A percentile compares a stretch with the other conserved stretches of the same genome.
Conservation (phyloP, 1,140 invertebrate genomes). For the Drosophila ercepeae region DNA sequence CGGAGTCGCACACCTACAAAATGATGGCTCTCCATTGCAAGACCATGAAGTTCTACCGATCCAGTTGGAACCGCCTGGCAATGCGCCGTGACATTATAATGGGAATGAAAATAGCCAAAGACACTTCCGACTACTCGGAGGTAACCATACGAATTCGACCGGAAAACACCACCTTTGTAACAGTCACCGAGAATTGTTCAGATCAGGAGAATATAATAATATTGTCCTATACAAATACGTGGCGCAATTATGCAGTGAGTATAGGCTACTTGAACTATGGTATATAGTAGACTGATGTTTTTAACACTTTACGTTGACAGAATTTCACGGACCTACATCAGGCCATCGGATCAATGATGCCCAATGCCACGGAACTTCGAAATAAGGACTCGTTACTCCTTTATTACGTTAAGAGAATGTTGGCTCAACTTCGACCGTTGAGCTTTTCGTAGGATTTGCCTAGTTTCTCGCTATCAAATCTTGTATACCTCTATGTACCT, state of each 20-base stretch:
- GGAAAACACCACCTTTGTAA: conserved; percentile 63
- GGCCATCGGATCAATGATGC: conserved; percentile 59
- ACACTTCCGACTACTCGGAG: conserved; percentile 32
- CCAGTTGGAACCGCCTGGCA: conserved; percentile 71
- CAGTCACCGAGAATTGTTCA: conserved; percentile 67
- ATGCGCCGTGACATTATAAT: conserved; percentile 61
- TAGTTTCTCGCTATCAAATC: neutral
- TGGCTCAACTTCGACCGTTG: conserved; percentile 54
- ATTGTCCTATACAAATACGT: conserved; percentile 58
- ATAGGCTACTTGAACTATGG: neutral
- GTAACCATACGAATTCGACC: conserved; percentile 56
- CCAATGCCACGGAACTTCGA: conserved; percentile 48
- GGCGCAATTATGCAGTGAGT: conserved; percentile 71
- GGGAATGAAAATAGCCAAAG: conserved; percentile 60
- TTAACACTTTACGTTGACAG: conserved; percentile 24
- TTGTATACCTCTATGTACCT: neutral
- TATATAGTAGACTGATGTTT: too few species aligned
- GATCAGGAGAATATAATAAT: conserved; percentile 59
- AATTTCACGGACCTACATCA: conserved; percentile 69
- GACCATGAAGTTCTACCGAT: conserved; percentile 65
- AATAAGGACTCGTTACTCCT: conserved; percentile 64
- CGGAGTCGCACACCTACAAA: conserved; percentile 64
- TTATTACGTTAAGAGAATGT: conserved; percentile 48
- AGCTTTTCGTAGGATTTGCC: conserved; percentile 57
- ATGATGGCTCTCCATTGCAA: conserved; percentile 70